These are phyloP conservation scores for Epinephelus malabaricus DNA, from an alignment of 2,797 vertebrate species.

Conservation along the genomic window DNA sequence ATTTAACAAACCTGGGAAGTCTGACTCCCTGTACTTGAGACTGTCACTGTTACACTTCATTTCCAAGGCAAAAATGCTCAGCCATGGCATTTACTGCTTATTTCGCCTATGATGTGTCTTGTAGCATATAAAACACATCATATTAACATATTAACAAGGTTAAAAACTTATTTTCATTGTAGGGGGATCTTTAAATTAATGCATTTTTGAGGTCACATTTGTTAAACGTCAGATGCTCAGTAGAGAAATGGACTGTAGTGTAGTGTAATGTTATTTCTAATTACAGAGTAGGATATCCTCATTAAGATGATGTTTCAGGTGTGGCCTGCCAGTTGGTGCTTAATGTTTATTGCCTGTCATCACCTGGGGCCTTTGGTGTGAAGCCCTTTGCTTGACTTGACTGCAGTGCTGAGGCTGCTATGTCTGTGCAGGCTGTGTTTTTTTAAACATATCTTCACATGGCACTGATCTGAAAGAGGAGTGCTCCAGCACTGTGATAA, in stretches of 20 bases:
- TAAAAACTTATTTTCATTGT: no score
- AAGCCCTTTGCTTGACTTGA: neutral
- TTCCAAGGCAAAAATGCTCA: no score
- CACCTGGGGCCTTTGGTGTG: neutral
- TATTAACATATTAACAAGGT: no score
- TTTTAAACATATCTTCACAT: neutral
- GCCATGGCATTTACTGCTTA: no score
- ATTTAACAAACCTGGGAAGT: no score
- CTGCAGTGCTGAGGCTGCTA: neutral
- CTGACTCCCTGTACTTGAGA: no score
- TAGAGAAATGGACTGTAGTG: neutral
- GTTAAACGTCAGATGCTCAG: neutral
- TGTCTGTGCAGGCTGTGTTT: neutral
- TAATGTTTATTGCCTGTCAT: constrained; percentile 31
- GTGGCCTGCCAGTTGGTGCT: constrained; percentile 24
- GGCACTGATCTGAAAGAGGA: neutral
- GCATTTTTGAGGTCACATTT: neutral
- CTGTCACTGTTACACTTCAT: no score
- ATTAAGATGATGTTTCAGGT: constrained; percentile 32
- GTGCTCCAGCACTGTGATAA: neutral
- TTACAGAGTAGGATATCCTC: neutral
- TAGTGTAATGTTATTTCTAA: neutral
- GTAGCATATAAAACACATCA: no score
- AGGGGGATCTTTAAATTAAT: neutral
- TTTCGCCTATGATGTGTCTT: no score